Base-by-base conservation (phyloP, 2,113 vertebrate species). In the Erythrolamprus reginae region DNA sequence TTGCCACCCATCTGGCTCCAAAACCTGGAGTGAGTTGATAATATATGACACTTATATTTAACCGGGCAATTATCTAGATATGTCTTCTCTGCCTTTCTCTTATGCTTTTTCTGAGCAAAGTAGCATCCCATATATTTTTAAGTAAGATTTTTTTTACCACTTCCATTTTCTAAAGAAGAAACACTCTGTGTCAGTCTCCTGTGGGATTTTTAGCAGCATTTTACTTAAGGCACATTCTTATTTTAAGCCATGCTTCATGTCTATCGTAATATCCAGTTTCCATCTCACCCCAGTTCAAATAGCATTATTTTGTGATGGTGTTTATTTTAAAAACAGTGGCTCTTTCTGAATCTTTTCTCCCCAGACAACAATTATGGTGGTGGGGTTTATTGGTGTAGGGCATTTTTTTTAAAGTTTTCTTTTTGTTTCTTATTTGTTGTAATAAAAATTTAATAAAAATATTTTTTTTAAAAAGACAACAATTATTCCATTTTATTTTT, bases 161-260 rank as follows among this genome's bases (percentile, higher is more conserved):
- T 52, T 90, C 33, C 84, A 61, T 52, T 13, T 86, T 47, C 83
- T 48, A 65, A 50, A 51, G 56, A 86, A 28, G 47, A 86, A 50
- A 51, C 83, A 42, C 51, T 85, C 89, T 86, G 33, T 26, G 51
- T 52, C 56, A 52, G 10, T 51, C 12, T 13, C 89, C 89, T 28
- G 23, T 28, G 89, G 89, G 24, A 42, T 52, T 82, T 70, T 48
- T 21, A 70, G 52, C 55, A 50, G 84, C 28, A 33, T 86, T 33
- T 86, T 86, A 90, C 45, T 90, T 86, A 47, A 87, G 52, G 53
- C 10, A 77, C 70, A 77, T 51, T 86, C 47, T 86, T 86, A 90
- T 77, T 90, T 86, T 47, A 87, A 90, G 53, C 17, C 15, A 21
- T 45, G 17, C 38, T 58, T n/a, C 33, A 5, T 55, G 26, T 87